A percentile compares a stretch with the other conserved stretches of the same genome.
These are phyloP conservation scores for Catamblyrhynchus diadema DNA, from an alignment of 2,797 vertebrate species.

Conservation along the genomic window DNA sequence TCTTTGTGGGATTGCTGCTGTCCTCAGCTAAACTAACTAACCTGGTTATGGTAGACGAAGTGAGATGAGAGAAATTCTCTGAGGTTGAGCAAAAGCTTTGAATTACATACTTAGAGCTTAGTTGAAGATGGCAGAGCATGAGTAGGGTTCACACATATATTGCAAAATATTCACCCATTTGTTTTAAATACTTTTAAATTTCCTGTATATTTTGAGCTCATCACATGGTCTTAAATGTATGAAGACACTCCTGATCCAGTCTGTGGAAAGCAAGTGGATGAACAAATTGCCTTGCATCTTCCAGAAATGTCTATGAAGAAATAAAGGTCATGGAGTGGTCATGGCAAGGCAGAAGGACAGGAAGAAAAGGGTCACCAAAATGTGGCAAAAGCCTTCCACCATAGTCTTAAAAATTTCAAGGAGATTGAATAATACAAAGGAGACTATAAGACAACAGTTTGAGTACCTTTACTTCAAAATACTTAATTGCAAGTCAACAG, in stretches of 20 bases:
- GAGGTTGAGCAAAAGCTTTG: background rate
- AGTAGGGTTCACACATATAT: background rate
- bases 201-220: background rate
- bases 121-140: background rate
- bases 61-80: background rate
- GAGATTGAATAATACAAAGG: background rate
- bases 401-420: background rate
- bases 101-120: background rate
- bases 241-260: background rate
- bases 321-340: background rate
- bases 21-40: background rate
- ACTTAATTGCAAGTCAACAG: background rate
- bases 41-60: background rate
- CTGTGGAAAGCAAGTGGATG: background rate
- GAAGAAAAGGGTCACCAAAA: background rate
- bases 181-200: background rate
- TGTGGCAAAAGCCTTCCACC: background rate
- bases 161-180: background rate
- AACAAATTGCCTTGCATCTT: background rate
- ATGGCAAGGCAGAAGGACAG: background rate
- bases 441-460: background rate
- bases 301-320: background rate
- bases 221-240: background rate
- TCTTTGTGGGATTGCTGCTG: background rate
- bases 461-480: background rate